phyloP scores from a whole-genome alignment of 2,113 vertebrate species.

The Hippocampus comes region DNA sequence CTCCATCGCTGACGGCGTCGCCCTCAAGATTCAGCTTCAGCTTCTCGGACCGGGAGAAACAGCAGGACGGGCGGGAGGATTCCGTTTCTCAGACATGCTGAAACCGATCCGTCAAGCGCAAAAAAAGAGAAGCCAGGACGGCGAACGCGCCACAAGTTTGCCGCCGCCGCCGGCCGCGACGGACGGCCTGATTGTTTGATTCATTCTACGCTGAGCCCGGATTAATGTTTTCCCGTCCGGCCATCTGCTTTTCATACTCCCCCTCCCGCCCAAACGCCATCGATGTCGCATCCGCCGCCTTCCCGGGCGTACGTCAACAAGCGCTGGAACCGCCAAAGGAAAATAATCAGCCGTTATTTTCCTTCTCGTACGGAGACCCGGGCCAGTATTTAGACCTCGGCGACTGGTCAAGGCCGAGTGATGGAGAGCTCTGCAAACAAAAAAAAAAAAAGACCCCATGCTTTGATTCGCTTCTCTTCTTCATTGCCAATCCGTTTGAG shows the following conservation, averaged over 20 bases:
- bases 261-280: constrained; percentile 8
- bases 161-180: constrained; percentile 7
- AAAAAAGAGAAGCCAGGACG: constrained; percentile 20
- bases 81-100: constrained; percentile 31
- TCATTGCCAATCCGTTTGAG: not conserved
- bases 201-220: constrained; percentile 31
- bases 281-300: constrained; percentile 36
- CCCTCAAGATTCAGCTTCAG: constrained; percentile 29
- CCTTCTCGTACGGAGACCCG: not conserved
- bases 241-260: constrained; percentile 48
- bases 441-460: not conserved
- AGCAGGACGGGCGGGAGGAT: constrained; percentile 21
- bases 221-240: constrained; percentile 34
- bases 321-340: constrained; percentile 24
- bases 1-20: constrained; percentile 40
- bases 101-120: constrained; percentile 38
- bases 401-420: constrained; percentile 6
- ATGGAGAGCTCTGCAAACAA: not conserved
- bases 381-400: not conserved
- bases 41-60: constrained; percentile 31
- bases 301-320: constrained; percentile 32
- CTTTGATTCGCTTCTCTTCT: not conserved
- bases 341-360: constrained; percentile 30
- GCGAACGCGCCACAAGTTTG: constrained; percentile 3
- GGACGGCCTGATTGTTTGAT: constrained; percentile 36